Evolutionary conservation across 2,113 vertebrate genomes (phyloP).

Genomic region (Orientallactaga bullata): DNA sequence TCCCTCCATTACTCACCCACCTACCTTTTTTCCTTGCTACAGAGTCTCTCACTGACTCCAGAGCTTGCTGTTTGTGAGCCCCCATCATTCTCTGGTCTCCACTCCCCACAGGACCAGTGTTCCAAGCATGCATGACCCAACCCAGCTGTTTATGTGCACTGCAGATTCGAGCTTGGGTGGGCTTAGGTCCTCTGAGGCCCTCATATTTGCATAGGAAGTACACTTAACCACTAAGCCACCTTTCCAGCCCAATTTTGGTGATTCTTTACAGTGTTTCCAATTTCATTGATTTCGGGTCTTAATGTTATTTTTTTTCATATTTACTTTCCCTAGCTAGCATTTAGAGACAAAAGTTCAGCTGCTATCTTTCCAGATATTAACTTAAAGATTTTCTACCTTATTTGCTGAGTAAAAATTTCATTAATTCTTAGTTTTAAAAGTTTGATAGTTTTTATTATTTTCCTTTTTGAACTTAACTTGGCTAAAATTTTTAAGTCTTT

Average conservation of each 20-base stretch:
- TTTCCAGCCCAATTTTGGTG: neutral
- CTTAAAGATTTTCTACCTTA: neutral
- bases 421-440: conserved; percentile 24
- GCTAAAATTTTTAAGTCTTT: neutral
- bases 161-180: too few species aligned
- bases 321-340: neutral
- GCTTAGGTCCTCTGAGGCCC: too few species aligned
- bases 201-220: too few species aligned
- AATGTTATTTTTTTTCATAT: conserved; percentile 17
- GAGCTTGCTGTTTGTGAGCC: too few species aligned
- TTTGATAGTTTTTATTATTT: neutral
- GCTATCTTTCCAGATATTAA: neutral
- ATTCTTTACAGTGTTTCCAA: neutral
- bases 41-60: too few species aligned
- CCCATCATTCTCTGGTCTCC: too few species aligned
- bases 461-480: neutral
- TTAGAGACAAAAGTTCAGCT: neutral
- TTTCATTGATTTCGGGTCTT: neutral
- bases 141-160: too few species aligned
- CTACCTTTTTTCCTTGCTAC: too few species aligned
- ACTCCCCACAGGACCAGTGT: too few species aligned
- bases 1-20: too few species aligned
- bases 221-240: too few species aligned
- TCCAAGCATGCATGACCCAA: too few species aligned
- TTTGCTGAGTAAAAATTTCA: neutral